phyloP scores from a whole-genome alignment of 1,140 invertebrate species.

The Caenorhabditis latens region DNA sequence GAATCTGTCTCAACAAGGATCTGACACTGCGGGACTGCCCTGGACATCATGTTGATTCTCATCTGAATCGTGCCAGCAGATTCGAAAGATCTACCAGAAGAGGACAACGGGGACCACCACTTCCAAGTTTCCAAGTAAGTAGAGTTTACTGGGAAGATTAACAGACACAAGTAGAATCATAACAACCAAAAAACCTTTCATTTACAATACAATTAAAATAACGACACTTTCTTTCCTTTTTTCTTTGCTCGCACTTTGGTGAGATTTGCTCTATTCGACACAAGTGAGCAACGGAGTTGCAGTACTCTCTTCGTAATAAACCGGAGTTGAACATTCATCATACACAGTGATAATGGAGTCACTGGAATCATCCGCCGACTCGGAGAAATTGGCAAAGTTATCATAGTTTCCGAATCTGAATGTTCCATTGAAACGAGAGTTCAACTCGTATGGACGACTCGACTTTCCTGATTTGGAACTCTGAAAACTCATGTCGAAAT shows the following conservation, averaged over 20 bases:
- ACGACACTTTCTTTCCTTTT: too few species aligned
- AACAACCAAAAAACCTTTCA: too few species aligned
- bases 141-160: not conserved
- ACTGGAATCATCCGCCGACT: not conserved
- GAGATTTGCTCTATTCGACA: not conserved
- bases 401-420: not conserved
- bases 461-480: not conserved
- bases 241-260: too few species aligned
- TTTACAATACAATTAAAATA: too few species aligned
- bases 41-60: not conserved
- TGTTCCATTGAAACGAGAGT: slow-evolving; percentile 1
- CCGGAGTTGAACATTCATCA: not conserved
- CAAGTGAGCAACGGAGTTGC: not conserved
- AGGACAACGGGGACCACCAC: not conserved
- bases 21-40: slow-evolving; percentile 41
- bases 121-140: slow-evolving; percentile 46
- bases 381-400: not conserved
- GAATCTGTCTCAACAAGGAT: slow-evolving; percentile 51
- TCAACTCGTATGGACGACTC: not conserved
- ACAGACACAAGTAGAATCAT: too few species aligned
- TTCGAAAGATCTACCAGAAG: slow-evolving; percentile 19
- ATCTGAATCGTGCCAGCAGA: slow-evolving; percentile 13
- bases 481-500: not conserved
- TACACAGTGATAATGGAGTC: not conserved
- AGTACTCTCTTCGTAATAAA: not conserved